A percentile compares a stretch with the other conserved stretches of the same genome.
These are phyloP conservation scores for Hipposideros armiger DNA, from an alignment of 2,113 vertebrate genomes.

Conservation along the genomic window DNA sequence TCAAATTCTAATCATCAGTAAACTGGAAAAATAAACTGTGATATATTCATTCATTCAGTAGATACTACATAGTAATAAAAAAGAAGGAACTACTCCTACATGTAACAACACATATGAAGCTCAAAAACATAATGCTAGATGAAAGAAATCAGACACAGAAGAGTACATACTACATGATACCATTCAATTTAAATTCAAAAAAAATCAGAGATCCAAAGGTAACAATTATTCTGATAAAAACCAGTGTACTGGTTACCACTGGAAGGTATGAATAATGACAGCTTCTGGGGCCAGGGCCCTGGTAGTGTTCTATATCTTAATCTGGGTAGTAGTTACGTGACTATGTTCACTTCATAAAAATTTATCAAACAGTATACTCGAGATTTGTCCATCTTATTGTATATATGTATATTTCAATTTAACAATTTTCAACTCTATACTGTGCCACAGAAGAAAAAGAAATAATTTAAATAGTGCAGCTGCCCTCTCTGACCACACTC, in stretches of 20 bases:
- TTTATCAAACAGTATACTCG: neutral
- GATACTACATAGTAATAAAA: neutral
- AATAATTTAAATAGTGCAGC: neutral
- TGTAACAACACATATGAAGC: neutral
- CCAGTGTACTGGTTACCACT: neutral
- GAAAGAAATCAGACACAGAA: slow-evolving; percentile 23
- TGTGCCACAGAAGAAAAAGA: neutral
- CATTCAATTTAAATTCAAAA: neutral
- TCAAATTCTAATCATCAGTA: slow-evolving; percentile 8
- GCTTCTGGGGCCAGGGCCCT: neutral
- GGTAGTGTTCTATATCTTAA: neutral
- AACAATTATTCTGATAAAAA: neutral
- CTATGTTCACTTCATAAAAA: neutral
- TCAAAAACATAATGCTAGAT: neutral
- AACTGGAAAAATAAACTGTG: slow-evolving; percentile 24
- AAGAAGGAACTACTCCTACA: neutral
- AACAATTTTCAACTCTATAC: neutral
- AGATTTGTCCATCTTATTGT: neutral
- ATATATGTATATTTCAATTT: slow-evolving; percentile 8
- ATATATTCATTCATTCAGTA: slow-evolving; percentile 14
- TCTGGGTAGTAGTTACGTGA: neutral
- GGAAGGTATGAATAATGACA: neutral
- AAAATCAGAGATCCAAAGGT: neutral
- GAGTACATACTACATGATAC: neutral
- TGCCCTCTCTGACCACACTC: neutral